Percentiles rank a stretch among this genome's conserved stretches.
Conservation (phyloP, 2,113 vertebrate species). For the Gavia stellata region DNA sequence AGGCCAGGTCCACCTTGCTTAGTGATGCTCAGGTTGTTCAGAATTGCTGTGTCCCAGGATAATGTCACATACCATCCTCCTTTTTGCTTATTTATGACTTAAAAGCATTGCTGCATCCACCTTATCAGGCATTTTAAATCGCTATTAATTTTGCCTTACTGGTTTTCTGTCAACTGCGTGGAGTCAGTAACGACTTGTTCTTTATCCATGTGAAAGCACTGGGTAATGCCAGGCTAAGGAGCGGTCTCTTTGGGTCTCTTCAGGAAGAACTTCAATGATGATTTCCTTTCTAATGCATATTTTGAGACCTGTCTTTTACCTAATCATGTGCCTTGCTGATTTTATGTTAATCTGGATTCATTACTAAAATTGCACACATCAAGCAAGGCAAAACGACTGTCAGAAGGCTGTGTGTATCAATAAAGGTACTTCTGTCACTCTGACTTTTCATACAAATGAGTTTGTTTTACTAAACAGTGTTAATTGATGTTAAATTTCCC, state of each 20-base stretch:
- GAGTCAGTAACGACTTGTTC: neutral
- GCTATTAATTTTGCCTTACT: neutral
- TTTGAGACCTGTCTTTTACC: neutral
- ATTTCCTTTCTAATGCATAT: neutral
- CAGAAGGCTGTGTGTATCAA: neutral
- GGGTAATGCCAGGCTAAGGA: neutral
- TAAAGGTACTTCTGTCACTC: neutral
- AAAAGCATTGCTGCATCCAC: too few relatives aligned
- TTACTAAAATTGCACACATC: neutral
- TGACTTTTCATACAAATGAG: rapidly evolving
- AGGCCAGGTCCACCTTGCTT: neutral
- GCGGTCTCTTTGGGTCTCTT: neutral
- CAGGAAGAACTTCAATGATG: neutral
- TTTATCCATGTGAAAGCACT: rapidly evolving
- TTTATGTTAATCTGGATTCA: neutral
- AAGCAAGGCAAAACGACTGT: neutral
- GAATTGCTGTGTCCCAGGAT: neutral
- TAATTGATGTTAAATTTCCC: neutral
- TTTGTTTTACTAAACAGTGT: neutral
- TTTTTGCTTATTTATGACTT: neutral
- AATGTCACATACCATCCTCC: neutral
- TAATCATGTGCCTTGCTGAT: neutral
- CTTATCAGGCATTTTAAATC: neutral
- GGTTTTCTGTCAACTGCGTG: neutral
- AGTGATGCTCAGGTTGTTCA: neutral